Percentiles rank a stretch among this genome's conserved stretches.
Evolutionary conservation across 2,797 vertebrate genomes (phyloP).

Genomic region (Pseudopleuronectes americanus): DNA sequence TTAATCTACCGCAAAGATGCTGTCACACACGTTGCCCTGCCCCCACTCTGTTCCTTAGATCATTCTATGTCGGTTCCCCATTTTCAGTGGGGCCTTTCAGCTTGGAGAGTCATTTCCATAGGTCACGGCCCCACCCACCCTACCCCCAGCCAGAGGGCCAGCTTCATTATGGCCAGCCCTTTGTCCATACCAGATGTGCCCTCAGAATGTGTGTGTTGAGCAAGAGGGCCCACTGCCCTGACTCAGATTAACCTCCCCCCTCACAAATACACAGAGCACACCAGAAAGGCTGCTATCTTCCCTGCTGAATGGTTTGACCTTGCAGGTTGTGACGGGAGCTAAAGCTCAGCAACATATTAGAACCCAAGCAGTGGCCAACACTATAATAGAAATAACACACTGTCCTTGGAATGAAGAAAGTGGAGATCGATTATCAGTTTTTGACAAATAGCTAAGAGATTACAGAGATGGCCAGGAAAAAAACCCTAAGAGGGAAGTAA

Average conservation of each 20-base stretch:
- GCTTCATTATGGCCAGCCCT: constrained; percentile 62
- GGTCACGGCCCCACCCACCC: constrained; percentile 64
- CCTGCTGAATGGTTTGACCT: constrained; percentile 32
- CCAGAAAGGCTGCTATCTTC: constrained; percentile 26
- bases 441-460: background rate
- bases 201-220: constrained; percentile 27
- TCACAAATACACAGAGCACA: constrained; percentile 1
- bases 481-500: background rate
- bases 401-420: constrained; percentile 8
- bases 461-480: background rate
- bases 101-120: constrained; percentile 80
- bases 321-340: constrained; percentile 25
- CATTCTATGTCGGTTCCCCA: constrained; percentile 4
- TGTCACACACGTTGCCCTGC: constrained; percentile 20
- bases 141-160: constrained; percentile 36
- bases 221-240: constrained; percentile 28
- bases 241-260: constrained; percentile 29
- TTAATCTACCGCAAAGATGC: no score
- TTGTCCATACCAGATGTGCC: constrained; percentile 82
- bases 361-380: constrained; percentile 11
- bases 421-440: background rate
- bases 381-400: background rate
- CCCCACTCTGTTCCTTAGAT: constrained; percentile 31
- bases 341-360: constrained; percentile 7
- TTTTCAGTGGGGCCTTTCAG: constrained; percentile 48